phyloP scores from a whole-genome alignment of 1,140 invertebrate species.

The Aphelinus atriplicis region DNA sequence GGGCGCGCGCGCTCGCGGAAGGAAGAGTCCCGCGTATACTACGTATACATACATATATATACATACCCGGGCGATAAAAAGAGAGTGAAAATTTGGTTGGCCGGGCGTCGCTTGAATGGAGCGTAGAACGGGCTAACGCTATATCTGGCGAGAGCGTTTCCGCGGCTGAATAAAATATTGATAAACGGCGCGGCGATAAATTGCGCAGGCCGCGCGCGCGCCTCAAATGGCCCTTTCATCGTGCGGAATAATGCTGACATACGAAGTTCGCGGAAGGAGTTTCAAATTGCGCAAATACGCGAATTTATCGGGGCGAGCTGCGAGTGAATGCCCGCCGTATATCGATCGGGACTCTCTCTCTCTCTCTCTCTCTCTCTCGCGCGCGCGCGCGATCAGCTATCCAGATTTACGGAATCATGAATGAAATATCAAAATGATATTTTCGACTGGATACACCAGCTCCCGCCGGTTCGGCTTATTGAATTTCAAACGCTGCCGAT shows the following conservation, averaged over 20 bases:
- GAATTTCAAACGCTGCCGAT: too few relatives aligned
- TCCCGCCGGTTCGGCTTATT: too few relatives aligned
- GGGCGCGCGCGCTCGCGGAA: not conserved
- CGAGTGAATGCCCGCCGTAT: not conserved
- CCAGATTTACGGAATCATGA: conserved; percentile 24
- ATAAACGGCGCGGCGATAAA: conserved; percentile 39
- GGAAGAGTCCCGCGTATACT: not conserved
- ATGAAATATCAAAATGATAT: conserved; percentile 20
- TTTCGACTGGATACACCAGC: too few relatives aligned
- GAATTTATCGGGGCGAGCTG: conserved; percentile 32
- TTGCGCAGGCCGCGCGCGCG: conserved; percentile 10
- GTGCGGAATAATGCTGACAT: conserved; percentile 41
- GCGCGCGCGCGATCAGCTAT: not conserved
- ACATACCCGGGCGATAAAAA: not conserved
- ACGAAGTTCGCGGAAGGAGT: conserved; percentile 34
- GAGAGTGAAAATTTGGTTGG: conserved; percentile 29
- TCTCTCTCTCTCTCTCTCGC: too few relatives aligned
- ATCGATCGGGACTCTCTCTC: conserved; percentile 7
- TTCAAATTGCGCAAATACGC: conserved; percentile 39
- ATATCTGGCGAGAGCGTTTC: conserved; percentile 24
- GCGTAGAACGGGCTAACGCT: not conserved
- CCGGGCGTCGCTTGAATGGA: conserved; percentile 19
- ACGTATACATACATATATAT: too few relatives aligned
- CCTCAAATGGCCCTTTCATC: conserved; percentile 33
- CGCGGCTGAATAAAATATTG: conserved; percentile 40